Evolutionary conservation across 2,113 vertebrate species (phyloP).

Genomic region (Reinhardtius hippoglossoides): DNA sequence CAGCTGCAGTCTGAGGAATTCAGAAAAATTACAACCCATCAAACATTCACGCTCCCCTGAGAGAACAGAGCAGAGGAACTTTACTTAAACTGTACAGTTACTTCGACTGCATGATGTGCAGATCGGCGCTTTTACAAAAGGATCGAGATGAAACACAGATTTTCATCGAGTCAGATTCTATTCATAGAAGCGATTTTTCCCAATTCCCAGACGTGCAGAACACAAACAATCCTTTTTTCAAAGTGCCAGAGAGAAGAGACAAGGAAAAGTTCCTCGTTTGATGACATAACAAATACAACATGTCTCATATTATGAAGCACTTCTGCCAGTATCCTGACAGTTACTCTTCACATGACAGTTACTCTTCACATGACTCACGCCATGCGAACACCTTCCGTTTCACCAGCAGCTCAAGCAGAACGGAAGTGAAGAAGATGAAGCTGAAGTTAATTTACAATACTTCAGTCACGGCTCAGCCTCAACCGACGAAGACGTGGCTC

Average conservation of each 20-base stretch:
- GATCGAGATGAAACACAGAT: no score
- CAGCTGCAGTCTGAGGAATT: no score
- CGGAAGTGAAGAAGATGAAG: not conserved
- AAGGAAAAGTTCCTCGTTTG: not conserved
- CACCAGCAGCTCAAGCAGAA: not conserved
- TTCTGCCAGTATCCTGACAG: constrained; percentile 13
- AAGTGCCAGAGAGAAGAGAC: not conserved
- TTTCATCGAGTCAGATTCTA: no score
- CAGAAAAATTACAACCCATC: no score
- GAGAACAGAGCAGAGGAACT: no score
- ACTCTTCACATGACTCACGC: constrained; percentile 21
- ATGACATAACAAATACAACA: not conserved
- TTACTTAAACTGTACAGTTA: no score
- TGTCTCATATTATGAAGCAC: constrained; percentile 1
- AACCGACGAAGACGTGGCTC: not conserved
- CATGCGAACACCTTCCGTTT: not conserved
- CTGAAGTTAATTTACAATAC: not conserved
- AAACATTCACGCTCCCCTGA: no score
- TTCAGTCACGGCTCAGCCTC: not conserved
- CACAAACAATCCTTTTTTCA: not conserved
- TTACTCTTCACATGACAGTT: not conserved
- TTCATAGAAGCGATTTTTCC: no score
- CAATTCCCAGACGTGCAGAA: no score
- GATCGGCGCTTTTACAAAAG: no score
- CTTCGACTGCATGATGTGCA: no score